Conservation (phyloP, 2,113 vertebrate species). For the Chroicocephalus ridibundus region DNA sequence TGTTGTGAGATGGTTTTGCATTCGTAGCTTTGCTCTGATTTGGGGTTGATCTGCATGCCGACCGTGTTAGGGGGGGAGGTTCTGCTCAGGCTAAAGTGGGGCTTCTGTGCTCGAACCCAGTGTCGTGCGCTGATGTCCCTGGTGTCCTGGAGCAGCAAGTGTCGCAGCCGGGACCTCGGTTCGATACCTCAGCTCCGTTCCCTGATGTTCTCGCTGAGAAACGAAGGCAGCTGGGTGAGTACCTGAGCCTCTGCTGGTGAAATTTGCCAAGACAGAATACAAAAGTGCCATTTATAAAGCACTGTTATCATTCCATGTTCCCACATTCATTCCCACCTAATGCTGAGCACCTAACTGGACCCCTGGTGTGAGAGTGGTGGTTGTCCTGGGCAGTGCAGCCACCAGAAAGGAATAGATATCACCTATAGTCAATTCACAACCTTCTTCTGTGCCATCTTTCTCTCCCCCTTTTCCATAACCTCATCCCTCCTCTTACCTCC, state of each 20-base stretch:
- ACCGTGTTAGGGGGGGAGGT: conserved; percentile 54
- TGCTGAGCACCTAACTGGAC: not conserved
- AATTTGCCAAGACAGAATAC: conserved; percentile 17
- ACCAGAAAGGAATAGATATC: not conserved
- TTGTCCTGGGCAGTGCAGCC: not conserved
- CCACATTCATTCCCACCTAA: conserved; percentile 4
- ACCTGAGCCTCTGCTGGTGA: conserved; percentile 48
- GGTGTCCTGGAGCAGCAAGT: conserved; percentile 67
- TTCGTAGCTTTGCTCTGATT: conserved; percentile 37
- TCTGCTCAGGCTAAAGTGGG: conserved; percentile 67
- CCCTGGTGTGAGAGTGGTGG: not conserved
- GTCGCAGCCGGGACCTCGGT: conserved; percentile 53
- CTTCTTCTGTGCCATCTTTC: not conserved
- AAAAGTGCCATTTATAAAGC: conserved; percentile 18
- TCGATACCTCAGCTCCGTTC: conserved; percentile 68
- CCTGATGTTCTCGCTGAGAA: conserved; percentile 66
- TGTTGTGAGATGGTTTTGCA: conserved; percentile 28
- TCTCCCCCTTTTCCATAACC: not conserved
- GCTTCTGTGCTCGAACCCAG: conserved; percentile 65
- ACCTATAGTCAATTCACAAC: not conserved
- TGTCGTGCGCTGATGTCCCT: conserved; percentile 66
- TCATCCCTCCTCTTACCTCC: not conserved
- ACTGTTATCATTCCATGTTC: conserved; percentile 30
- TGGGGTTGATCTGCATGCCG: conserved; percentile 61
- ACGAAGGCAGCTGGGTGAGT: conserved; percentile 63